A percentile compares a stretch with the other conserved stretches of the same genome.
These are phyloP conservation scores for Latrodectus elegans DNA, from an alignment of 2,888 invertebrate genomes.

Conservation along the genomic window DNA sequence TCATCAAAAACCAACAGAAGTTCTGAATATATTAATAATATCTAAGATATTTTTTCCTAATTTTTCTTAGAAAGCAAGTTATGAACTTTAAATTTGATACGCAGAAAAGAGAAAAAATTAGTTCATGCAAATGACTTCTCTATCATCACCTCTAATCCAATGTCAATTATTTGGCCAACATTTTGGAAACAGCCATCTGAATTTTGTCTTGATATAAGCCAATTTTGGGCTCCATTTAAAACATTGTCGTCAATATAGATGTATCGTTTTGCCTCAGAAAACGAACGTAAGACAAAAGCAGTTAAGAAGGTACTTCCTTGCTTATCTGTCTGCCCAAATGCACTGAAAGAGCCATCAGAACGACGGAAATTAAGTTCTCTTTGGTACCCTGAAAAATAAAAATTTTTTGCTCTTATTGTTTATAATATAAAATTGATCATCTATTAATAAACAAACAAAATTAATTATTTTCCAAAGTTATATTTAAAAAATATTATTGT, in stretches of 20 bases:
- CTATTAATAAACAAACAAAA: too few relatives aligned
- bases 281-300: slow-evolving; percentile 84
- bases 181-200: slow-evolving; percentile 86
- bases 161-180: slow-evolving; percentile 80
- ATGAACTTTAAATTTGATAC: too few relatives aligned
- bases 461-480: too few relatives aligned
- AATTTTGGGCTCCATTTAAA: slow-evolving; percentile 78
- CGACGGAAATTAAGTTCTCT: slow-evolving; percentile 85
- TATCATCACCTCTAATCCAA: slow-evolving; percentile 3
- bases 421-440: too few relatives aligned
- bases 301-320: slow-evolving; percentile 85
- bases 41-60: too few relatives aligned
- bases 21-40: too few relatives aligned
- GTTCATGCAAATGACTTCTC: too few relatives aligned
- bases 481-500: too few relatives aligned
- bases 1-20: too few relatives aligned
- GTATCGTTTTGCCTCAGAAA: slow-evolving; percentile 79
- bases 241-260: slow-evolving; percentile 78
- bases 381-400: slow-evolving; percentile 82
- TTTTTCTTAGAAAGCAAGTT: too few relatives aligned
- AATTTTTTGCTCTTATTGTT: neutral
- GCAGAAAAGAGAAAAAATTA: too few relatives aligned
- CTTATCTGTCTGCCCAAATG: slow-evolving; percentile 81
- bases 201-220: slow-evolving; percentile 82
- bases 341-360: slow-evolving; percentile 86